These are phyloP conservation scores for Zaprionus capensis DNA, from an alignment of 1,140 invertebrate species.

Conservation along the genomic window DNA sequence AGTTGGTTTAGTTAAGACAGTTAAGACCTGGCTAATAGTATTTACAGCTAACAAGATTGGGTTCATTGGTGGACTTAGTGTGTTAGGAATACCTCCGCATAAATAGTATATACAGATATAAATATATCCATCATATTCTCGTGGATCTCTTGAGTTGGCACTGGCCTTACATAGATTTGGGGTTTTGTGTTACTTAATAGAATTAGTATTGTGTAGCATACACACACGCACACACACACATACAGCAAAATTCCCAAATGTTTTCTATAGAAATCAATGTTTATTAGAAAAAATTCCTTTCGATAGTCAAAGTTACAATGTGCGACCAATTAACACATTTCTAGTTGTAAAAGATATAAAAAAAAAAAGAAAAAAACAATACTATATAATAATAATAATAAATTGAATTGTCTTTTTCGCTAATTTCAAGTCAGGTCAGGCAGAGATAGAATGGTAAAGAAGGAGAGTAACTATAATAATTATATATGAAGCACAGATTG, in stretches of 20 bases:
- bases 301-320: conserved; percentile 32
- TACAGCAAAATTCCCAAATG: conserved; percentile 6
- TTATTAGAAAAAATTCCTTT: conserved; percentile 54
- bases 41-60: conserved; percentile 30
- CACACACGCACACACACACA: not conserved
- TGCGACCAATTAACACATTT: not conserved
- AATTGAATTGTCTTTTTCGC: conserved; percentile 22
- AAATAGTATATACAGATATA: conserved; percentile 6
- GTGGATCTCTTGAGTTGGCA: not conserved
- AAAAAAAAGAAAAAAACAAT: not conserved
- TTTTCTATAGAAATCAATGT: conserved; percentile 49
- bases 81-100: not conserved
- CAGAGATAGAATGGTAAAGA: conserved; percentile 14
- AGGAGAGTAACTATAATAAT: conserved; percentile 6
- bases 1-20: conserved; percentile 1
- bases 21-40: conserved; percentile 22
- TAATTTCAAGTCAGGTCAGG: conserved; percentile 8
- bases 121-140: conserved; percentile 7
- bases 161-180: conserved; percentile 1
- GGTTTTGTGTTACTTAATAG: conserved; percentile 1
- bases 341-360: not conserved
- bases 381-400: not conserved
- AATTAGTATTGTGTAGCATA: not conserved
- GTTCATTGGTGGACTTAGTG: no score
- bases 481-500: conserved; percentile 18